A percentile compares a stretch with the other conserved stretches of the same genome.
These are phyloP conservation scores for Mamestra configurata DNA, from an alignment of 1,140 invertebrate genomes.

Conservation along the genomic window DNA sequence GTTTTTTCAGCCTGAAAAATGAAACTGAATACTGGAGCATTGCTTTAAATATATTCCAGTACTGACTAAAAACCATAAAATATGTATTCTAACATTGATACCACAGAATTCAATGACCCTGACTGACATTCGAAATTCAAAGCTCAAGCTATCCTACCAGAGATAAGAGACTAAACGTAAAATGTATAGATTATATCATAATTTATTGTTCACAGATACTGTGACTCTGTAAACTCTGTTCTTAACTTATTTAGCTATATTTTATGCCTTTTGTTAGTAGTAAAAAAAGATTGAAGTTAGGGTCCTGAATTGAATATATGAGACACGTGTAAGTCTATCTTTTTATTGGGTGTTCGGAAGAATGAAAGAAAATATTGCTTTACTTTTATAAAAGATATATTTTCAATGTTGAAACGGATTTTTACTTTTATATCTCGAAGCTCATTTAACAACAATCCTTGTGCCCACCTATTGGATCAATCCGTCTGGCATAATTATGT, in stretches of 20 bases:
- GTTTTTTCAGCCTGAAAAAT: not conserved
- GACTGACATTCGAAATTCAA: constrained; percentile 8
- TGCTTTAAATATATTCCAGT: not conserved
- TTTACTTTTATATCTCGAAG: too few species aligned
- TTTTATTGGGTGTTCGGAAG: too few species aligned
- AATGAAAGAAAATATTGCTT: too few species aligned
- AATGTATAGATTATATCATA: constrained; percentile 43
- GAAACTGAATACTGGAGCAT: too few species aligned
- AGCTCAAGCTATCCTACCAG: not conserved
- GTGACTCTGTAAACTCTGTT: not conserved
- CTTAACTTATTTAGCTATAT: not conserved
- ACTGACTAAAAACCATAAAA: not conserved
- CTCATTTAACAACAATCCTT: too few species aligned
- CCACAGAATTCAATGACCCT: constrained; percentile 11
- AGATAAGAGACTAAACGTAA: constrained; percentile 43
- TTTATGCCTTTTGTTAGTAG: not conserved
- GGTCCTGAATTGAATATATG: too few species aligned
- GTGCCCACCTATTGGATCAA: too few species aligned
- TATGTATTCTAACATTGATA: constrained; percentile 11
- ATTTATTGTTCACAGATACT: constrained; percentile 41
- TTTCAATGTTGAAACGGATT: too few species aligned
- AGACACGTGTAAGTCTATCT: too few species aligned
- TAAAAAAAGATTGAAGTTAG: too few species aligned
- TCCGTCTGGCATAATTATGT: too few species aligned
- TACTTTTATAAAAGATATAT: too few species aligned